A percentile compares a stretch with the other conserved stretches of the same genome.
Evolutionary conservation across 2,888 invertebrate species (phyloP).

Genomic region (Xestia c-nigrum): DNA sequence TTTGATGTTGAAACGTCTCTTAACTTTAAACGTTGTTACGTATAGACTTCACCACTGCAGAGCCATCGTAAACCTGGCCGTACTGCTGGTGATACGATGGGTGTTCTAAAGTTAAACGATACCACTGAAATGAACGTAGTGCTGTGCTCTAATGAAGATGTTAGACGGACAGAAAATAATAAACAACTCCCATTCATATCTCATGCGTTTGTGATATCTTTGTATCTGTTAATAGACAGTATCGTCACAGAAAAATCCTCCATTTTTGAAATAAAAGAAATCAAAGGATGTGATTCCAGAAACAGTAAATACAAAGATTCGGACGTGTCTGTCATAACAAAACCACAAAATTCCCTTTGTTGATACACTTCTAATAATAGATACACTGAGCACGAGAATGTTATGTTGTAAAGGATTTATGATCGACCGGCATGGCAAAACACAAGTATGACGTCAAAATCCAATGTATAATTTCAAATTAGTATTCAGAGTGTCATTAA

Average conservation of each 20-base stretch:
- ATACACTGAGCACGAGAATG: background rate
- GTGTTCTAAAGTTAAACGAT: too few relatives aligned
- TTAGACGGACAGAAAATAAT: too few relatives aligned
- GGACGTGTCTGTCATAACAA: background rate
- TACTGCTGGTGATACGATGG: too few relatives aligned
- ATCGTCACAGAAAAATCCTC: background rate
- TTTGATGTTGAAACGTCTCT: background rate
- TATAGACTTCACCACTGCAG: too few relatives aligned
- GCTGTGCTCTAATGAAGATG: too few relatives aligned
- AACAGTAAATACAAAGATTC: background rate
- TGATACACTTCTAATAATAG: background rate
- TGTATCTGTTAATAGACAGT: background rate
- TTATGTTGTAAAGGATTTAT: background rate
- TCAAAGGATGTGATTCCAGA: background rate
- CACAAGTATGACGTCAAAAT: background rate
- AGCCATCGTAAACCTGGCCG: too few relatives aligned
- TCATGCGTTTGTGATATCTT: background rate
- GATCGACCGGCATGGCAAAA: background rate
- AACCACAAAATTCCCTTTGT: background rate
- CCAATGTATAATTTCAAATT: background rate
- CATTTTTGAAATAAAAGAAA: background rate
- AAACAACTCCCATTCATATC: background rate
- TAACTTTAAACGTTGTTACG: background rate
- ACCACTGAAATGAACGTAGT: too few relatives aligned
- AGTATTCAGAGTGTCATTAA: background rate